Base-by-base conservation (phyloP, 2,888 invertebrate genomes). In the Oligia strigilis region DNA sequence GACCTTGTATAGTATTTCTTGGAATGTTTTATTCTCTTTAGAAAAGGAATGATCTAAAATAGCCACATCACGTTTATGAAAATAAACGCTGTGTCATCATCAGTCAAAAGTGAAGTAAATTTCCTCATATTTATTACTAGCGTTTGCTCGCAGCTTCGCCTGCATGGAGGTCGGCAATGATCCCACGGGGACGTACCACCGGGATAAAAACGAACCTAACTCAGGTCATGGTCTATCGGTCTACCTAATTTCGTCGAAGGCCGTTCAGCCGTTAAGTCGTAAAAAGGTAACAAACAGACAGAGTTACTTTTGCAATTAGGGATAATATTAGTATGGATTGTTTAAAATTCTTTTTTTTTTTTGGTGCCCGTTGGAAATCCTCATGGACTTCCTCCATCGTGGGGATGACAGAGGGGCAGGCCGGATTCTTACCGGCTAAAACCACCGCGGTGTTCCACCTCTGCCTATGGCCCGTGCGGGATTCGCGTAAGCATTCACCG, bases 31-130 rank as follows among this genome's bases (percentile, higher is more conserved):
- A 55, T 36, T 40, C 23, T 40, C 3, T 4, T 9, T 0, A 29
- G 8, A 78, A 62, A 36, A 46, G 19, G 19, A 4, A 78, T 17
- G 8, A n/a, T 40, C 2, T 58, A 13, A 13, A 78, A n/a, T 36
- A 72, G 4, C n/a, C 8, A 6, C n/a, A 29, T 13, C 17, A 43
- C 4, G 55, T 40, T n/a, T 64, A 36, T 23, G 14, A 64, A 36
- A 17, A 80, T 13, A 64, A 65, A n/a, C 11, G 14, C 36, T 43
- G 29, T 66, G 43, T 72, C 55, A 64, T 72, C 72, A 80, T 79
- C 55, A 40, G n/a, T 65, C 46, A 73, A 49, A 80, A 46, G 0
- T 55, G 13, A 71, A 72, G 11, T 72, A 4, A 80, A 64, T 46
- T 64, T 79, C 6, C 1, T 17, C 4, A 29, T 69, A 43, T 67